A percentile compares a stretch with the other conserved stretches of the same genome.
These are phyloP conservation scores for Pollenia griseotomentosa DNA, from an alignment of 2,888 invertebrate species.

Conservation along the genomic window DNA sequence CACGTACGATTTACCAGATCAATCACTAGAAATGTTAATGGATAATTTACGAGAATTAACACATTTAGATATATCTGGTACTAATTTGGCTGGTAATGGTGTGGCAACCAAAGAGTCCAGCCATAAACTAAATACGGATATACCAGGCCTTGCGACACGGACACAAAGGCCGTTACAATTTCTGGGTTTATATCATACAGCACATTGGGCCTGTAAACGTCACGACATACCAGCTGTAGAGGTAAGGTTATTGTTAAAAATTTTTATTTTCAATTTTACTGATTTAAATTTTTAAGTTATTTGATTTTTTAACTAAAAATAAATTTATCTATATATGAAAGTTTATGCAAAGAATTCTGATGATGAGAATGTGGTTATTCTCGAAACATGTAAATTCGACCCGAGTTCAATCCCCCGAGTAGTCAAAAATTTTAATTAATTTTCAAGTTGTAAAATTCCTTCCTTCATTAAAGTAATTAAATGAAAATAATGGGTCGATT, in stretches of 20 bases:
- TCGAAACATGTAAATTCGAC: too few relatives aligned
- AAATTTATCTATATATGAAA: too few relatives aligned
- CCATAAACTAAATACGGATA: constrained; percentile 86
- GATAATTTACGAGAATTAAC: constrained; percentile 89
- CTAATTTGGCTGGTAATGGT: constrained; percentile 95
- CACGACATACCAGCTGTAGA: constrained; percentile 95
- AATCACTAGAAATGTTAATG: constrained; percentile 88
- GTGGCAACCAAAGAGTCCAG: constrained; percentile 86
- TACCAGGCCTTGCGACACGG: constrained; percentile 93
- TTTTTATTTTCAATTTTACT: too few relatives aligned
- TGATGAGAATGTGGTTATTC: too few relatives aligned
- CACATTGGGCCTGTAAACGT: constrained; percentile 94
- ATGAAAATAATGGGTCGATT: too few relatives aligned
- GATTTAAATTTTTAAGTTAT: too few relatives aligned
- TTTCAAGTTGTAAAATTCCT: too few relatives aligned
- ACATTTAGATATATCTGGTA: constrained; percentile 97
- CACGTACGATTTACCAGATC: constrained; percentile 90
- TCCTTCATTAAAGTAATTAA: too few relatives aligned
- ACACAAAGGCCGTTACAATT: constrained; percentile 93
- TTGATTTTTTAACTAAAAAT: too few relatives aligned
- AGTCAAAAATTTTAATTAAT: too few relatives aligned
- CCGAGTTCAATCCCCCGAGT: too few relatives aligned
- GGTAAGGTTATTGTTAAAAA: constrained; percentile 85
- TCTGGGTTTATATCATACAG: constrained; percentile 95
- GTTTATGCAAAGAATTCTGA: too few relatives aligned